phyloP scores from a whole-genome alignment of 2,113 vertebrate species.

The Ameiurus melas region DNA sequence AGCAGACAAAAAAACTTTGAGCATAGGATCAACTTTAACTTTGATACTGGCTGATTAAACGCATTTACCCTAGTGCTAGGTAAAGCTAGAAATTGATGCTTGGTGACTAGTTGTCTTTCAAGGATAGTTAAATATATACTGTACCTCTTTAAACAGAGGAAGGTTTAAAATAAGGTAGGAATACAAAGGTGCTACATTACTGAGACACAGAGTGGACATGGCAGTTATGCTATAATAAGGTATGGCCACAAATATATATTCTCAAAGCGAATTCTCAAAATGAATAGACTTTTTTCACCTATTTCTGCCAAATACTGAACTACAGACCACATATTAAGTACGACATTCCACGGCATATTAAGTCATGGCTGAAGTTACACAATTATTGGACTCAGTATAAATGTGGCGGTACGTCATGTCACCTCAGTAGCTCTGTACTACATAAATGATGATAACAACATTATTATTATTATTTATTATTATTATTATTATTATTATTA shows the following conservation, averaged over 20 bases:
- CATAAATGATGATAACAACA: background rate
- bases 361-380: background rate
- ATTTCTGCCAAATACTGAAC: background rate
- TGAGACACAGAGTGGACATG: background rate
- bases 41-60: background rate
- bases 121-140: background rate
- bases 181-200: background rate
- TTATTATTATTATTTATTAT: background rate
- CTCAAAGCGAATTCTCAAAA: background rate
- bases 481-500: background rate
- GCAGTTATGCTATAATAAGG: background rate
- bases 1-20: constrained; percentile 6
- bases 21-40: background rate
- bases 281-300: background rate
- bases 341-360: background rate
- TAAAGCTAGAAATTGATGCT: background rate
- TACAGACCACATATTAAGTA: background rate
- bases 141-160: background rate
- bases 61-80: background rate
- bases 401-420: background rate
- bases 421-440: background rate
- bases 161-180: background rate
- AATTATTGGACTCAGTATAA: background rate
- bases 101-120: constrained; percentile 5
- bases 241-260: background rate